These are phyloP conservation scores for Burhinus oedicnemus DNA, from an alignment of 2,113 vertebrate genomes.

Conservation along the genomic window DNA sequence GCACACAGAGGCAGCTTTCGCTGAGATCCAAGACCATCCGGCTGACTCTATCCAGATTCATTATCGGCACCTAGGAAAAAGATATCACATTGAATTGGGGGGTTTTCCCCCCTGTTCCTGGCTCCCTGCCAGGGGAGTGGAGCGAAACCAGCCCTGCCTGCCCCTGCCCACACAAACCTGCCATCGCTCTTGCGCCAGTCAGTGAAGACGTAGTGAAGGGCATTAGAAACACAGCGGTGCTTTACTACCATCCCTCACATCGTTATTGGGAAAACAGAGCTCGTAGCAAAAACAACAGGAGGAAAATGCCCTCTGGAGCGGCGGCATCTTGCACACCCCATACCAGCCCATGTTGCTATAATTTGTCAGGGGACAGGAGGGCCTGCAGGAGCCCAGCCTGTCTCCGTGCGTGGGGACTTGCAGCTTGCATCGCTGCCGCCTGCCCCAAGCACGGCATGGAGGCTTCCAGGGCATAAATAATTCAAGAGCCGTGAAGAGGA, in stretches of 20 bases:
- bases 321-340: not conserved
- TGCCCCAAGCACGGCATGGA: conserved; percentile 34
- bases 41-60: not conserved
- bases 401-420: not conserved
- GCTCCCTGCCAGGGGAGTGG: not conserved
- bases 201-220: not conserved
- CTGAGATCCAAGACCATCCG: not conserved
- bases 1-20: not conserved
- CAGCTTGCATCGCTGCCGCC: conserved; percentile 7
- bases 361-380: not conserved
- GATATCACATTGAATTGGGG: not conserved
- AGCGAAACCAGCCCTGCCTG: not conserved
- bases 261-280: not conserved
- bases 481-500: conserved; percentile 75
- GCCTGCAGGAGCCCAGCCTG: not conserved
- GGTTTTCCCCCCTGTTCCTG: accelerated
- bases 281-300: not conserved
- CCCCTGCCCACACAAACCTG: conserved; percentile 47
- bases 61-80: not conserved
- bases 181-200: not conserved
- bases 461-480: conserved; percentile 80
- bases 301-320: not conserved
- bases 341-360: not conserved
- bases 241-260: not conserved
- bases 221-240: accelerated